These are phyloP conservation scores for Candidula unifasciata DNA, from an alignment of 2,888 invertebrate genomes.

Conservation along the genomic window DNA sequence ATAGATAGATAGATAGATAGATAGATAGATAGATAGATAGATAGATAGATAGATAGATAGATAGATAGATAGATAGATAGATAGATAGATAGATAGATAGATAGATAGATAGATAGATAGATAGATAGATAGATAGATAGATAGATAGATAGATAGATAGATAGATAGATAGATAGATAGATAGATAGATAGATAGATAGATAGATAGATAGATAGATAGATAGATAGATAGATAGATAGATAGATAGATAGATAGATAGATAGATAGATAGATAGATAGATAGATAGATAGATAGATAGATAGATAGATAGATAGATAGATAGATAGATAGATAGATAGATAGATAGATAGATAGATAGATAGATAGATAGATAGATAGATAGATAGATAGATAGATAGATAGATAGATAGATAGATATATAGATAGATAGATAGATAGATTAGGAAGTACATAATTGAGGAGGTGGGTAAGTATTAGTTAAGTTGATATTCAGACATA, in stretches of 20 bases:
- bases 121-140: no score
- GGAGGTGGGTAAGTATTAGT: not conserved
- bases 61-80: no score
- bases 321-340: not conserved
- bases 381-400: not conserved
- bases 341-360: not conserved
- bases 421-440: not conserved
- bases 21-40: no score
- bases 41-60: no score
- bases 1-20: no score
- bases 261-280: not conserved
- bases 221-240: not conserved
- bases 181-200: not conserved
- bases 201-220: not conserved
- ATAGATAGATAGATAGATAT: not conserved
- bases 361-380: not conserved
- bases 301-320: not conserved
- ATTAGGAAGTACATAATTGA: not conserved
- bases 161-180: not conserved
- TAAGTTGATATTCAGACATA: no score
- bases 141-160: no score
- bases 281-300: constrained; percentile 3
- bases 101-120: no score
- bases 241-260: not conserved
- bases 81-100: no score